Evolutionary conservation across 2,888 invertebrate species (phyloP), one percentile per base, ranked within the genome.

Genomic region (Phyllotreta cruciferae): DNA sequence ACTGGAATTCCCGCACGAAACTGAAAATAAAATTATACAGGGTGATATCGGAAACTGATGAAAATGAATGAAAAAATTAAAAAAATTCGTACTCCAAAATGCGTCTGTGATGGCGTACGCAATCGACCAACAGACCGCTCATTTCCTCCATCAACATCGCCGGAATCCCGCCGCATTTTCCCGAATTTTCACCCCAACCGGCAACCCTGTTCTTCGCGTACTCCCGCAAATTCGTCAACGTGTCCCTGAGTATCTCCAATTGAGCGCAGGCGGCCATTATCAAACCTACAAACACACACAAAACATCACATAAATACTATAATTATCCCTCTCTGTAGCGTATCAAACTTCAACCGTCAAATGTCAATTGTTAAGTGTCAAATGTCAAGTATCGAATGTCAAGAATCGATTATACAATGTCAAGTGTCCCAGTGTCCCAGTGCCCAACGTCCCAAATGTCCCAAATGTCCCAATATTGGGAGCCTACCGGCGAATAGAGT

Each of bases 201-300:
- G 11, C 49, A 6, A 49, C 1, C 13, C 6, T 11, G 9, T 1
- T 13, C 13, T 9, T 52, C 1, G 60, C 56, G 41, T 63, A 60
- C 37, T 53, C 39, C n/a, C 53, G 55, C 36, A 47, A 60, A 58
- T 67, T 68, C 63, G 71, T 77, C 47, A 85, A 72, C 0, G 81
- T 71, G 41, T 81, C 69, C 1, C 80, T 81, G 1, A 85, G 69
- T n/a, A 86, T 77, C 13, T 77, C 78, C 49, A 86, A 72, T 14
- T 85, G 81, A 39, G 83, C 84, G 66, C 60, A 64, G n/a, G 69
- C 63, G 2, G 63, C 63, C 69, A 71, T 71, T 47, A 66, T 50
- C 10, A 66, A 49, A 10, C 63, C 66, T 66, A 44, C 24, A 24
- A n/a, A n/a, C n/a, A n/a, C n/a, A n/a, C n/a, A n/a, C n/a, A n/a